Evolutionary conservation across 1,140 invertebrate species (phyloP), one percentile per base, ranked within the genome.

Genomic region (Apis laboriosa): DNA sequence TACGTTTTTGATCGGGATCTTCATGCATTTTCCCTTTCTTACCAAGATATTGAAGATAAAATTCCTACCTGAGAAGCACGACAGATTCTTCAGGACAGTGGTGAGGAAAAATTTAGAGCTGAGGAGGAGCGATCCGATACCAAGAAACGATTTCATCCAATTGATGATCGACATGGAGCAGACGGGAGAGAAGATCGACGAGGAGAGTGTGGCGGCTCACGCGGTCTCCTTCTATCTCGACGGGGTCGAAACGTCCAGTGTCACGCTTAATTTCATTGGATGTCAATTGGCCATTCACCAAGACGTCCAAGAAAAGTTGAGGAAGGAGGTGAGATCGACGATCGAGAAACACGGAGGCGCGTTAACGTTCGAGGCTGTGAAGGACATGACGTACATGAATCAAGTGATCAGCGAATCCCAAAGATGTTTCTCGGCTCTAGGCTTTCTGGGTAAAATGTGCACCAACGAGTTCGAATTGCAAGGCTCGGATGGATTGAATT

Each of bases 71-170:
- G 70, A 80, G 0, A 17, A 70, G 0, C 85, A 0, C 34, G 86
- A 87, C 1, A 9, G 15, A 5, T 87, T 86, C 66, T 90, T 92
- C n/a, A 60, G 85, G 5, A 51, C 84, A 1, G 67, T 77, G 9
- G 76, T 90, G 0, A 64, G 64, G 8, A 73, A 82, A 8, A 80
- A 86, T 1, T 7, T 90, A 4, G n/a, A 82, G 1, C 0, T 68
- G 0, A 84, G 90, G 64, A 24, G 67, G 24, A 77, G 78, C 9
- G 53, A 74, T 1, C 24, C 68, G 13, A 21, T 2, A 0, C 61
- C 43, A 0, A 80, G 87, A 2, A 86, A 92, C 53, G 91, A 93
- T 61, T 90, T 90, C 49, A 55, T 92, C 0, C 89, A 92, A 63
- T 12, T 90, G 21, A 80, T 90, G 63, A 60, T 87, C 13, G 84